These are phyloP conservation scores for Gallinago solitaria DNA, from an alignment of 2,797 vertebrate genomes.

Conservation along the genomic window DNA sequence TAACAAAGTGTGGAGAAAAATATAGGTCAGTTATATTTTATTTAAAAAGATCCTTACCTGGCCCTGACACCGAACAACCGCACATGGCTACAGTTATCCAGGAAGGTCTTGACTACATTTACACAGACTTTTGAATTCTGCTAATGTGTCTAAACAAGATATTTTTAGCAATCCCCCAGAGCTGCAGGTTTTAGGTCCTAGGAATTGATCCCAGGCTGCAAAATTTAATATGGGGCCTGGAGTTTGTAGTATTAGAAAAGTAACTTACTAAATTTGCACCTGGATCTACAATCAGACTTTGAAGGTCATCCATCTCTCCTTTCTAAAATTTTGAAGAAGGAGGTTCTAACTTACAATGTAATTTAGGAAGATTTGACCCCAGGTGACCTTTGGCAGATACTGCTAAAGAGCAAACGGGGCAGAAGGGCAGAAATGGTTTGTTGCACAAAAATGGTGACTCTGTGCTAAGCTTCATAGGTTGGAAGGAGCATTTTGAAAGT, in stretches of 20 bases:
- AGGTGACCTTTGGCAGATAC: not conserved
- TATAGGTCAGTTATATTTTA: not conserved
- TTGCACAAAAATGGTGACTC: slow-evolving; percentile 32
- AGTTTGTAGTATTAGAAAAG: not conserved
- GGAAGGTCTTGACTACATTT: not conserved
- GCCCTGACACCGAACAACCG: not conserved
- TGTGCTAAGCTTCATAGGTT: slow-evolving; percentile 31
- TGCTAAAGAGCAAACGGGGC: not conserved
- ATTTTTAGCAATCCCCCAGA: not conserved
- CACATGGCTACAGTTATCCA: not conserved
- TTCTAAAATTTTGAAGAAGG: not conserved
- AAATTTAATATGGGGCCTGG: not conserved
- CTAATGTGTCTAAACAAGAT: not conserved
- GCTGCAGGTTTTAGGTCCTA: not conserved
- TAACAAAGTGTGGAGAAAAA: not conserved
- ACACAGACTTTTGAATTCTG: not conserved
- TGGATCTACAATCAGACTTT: not conserved
- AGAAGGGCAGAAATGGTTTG: slow-evolving; percentile 28
- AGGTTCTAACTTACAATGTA: not conserved
- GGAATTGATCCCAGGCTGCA: not conserved
- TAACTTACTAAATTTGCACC: not conserved
- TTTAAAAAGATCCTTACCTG: not conserved
- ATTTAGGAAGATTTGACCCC: slow-evolving; percentile 5
- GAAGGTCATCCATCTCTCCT: not conserved
- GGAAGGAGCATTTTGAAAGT: slow-evolving; percentile 42